Evolutionary conservation across 2,888 invertebrate species (phyloP), one percentile per base, ranked within the genome.

Genomic region (Heteropelma amictum): DNA sequence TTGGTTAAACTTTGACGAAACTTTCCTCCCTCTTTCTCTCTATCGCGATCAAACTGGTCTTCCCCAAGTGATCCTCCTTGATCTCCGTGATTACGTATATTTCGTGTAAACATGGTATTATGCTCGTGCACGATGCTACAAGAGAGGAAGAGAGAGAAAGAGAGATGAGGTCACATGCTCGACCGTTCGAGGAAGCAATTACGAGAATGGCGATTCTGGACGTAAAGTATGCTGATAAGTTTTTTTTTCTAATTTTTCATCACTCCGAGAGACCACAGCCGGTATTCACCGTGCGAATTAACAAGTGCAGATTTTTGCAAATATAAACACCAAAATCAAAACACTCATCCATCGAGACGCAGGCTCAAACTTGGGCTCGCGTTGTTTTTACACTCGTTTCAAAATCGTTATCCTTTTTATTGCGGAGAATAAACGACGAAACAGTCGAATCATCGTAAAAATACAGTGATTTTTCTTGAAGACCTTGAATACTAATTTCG

Each of bases 31-130:
- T 19, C 21, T 45, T 21, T 42, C 42, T n/a, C 30, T 21, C 19
- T 30, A n/a, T n/a, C 28, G 3, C 28, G 7, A 5, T 3, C 3
- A 28, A 28, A 28, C 28, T 28, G 28, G 28, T 28, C 28, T 7
- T 28, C 28, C 4, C 7, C 28, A 35, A 45, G 28, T 35, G 61
- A n/a, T 54, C 54, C 45, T 54, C 54, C 30, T 35, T 28, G 54
- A 30, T 64, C 49, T 30, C 14, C 56, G 19, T 30, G 64, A 71
- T 58, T 71, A 64, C 40, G 63, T 71, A 56, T 23, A 58, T 54
- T 54, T 45, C 33, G 54, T 30, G 23, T 35, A 35, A 28, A 47
- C 33, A 51, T n/a, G 10, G 49, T 47, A 69, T 69, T 69, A 69
- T 53, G 60, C 69, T 42, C 19, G 60, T 38, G 40, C 60, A 60